Conservation (phyloP, 2,888 invertebrate species). For the Ligdia adustata region DNA sequence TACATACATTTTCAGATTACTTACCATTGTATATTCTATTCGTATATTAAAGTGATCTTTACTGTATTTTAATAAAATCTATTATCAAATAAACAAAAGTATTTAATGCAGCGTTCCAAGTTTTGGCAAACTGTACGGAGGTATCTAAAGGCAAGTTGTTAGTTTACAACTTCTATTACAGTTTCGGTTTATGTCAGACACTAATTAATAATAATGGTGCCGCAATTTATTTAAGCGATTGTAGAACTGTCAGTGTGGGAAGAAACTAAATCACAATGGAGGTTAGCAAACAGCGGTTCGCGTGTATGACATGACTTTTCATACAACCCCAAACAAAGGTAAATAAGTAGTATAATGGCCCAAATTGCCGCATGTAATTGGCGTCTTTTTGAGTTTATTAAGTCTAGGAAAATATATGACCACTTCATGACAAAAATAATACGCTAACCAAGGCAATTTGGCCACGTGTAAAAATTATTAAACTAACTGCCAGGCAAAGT, state of each 20-base stretch:
- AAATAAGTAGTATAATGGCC: not conserved
- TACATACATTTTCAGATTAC: too few relatives aligned
- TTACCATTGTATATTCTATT: too few relatives aligned
- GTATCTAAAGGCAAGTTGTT: too few relatives aligned
- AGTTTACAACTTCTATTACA: constrained; percentile 1
- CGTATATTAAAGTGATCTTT: too few relatives aligned
- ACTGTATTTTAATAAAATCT: too few relatives aligned
- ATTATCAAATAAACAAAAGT: not conserved
- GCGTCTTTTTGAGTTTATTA: not conserved
- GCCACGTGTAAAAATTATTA: too few relatives aligned
- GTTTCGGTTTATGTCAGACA: constrained; percentile 17
- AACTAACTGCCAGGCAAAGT: too few relatives aligned
- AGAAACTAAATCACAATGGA: constrained; percentile 27
- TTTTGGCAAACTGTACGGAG: too few relatives aligned
- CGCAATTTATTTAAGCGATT: constrained; percentile 21
- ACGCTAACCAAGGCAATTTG: too few relatives aligned
- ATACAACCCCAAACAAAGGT: constrained; percentile 9
- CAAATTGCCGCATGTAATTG: not conserved
- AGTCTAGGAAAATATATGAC: not conserved
- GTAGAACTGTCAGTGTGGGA: constrained; percentile 22
- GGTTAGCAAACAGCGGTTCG: constrained; percentile 22
- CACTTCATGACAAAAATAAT: too few relatives aligned
- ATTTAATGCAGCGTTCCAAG: constrained; percentile 19
- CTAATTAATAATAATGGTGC: constrained; percentile 22
- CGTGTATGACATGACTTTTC: constrained; percentile 17